Conservation (phyloP, 2,797 vertebrate species). For the Nothura maculosa region DNA sequence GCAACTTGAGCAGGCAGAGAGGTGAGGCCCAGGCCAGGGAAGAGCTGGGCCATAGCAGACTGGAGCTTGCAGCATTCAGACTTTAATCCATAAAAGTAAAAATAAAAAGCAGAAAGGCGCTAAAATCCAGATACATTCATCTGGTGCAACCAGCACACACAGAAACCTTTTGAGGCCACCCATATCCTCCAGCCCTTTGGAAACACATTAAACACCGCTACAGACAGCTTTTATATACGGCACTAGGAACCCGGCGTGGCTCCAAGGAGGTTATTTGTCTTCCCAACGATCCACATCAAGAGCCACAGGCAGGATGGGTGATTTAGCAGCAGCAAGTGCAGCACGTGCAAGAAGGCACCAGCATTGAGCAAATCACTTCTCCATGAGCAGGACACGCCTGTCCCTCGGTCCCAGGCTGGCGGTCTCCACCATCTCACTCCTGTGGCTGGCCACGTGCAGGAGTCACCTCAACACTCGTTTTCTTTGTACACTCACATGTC, state of each 20-base stretch:
- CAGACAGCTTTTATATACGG: not conserved
- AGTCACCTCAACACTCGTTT: not conserved
- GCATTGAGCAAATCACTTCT: not conserved
- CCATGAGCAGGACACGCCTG: fast-evolving
- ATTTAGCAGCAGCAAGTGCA: fast-evolving
- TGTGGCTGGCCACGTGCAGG: not conserved
- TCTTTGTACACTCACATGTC: not conserved
- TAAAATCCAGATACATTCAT: not conserved
- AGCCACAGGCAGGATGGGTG: fast-evolving
- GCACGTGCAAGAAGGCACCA: fast-evolving
- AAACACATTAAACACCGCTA: not conserved
- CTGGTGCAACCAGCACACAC: not conserved
- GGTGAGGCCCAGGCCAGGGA: not conserved
- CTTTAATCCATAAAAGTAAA: not conserved
- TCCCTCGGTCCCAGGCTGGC: not conserved
- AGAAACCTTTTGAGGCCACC: not conserved
- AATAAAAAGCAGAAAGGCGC: not conserved
- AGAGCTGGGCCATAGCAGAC: not conserved
- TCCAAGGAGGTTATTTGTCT: not conserved
- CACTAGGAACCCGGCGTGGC: not conserved
- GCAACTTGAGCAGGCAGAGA: not conserved
- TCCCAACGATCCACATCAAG: not conserved
- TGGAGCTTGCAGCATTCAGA: not conserved
- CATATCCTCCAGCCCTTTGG: not conserved
- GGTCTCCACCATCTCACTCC: not conserved